Conservation (phyloP, 1,140 invertebrate species). For the Cryptotermes secundus region DNA sequence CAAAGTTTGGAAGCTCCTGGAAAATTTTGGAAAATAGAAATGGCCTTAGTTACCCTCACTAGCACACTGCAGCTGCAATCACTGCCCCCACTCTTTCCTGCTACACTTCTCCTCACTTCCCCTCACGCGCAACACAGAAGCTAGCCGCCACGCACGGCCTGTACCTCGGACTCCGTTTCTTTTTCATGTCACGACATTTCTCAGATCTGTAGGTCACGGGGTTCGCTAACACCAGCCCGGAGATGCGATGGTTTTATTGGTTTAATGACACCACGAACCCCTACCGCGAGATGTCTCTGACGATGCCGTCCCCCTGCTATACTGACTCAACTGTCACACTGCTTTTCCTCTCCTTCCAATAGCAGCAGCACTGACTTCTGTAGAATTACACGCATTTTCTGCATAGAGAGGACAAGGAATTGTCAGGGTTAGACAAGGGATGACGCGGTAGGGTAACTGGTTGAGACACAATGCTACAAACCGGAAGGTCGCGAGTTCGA, state of each 20-base stretch:
- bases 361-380: background rate
- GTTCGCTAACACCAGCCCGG: background rate
- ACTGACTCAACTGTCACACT: background rate
- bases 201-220: background rate
- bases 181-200: background rate
- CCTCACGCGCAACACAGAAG: too few species aligned
- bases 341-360: background rate
- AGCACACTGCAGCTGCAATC: too few species aligned
- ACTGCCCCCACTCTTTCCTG: background rate
- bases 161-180: too few species aligned
- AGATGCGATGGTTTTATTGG: slow-evolving; percentile 1
- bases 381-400: background rate
- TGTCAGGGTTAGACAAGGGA: background rate
- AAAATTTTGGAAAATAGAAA: too few species aligned
- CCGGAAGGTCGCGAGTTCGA: too few species aligned
- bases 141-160: too few species aligned
- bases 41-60: too few species aligned
- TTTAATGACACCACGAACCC: background rate
- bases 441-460: too few species aligned
- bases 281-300: background rate
- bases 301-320: background rate
- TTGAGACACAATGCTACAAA: too few species aligned
- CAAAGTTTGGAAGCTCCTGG: too few species aligned
- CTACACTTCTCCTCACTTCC: background rate
- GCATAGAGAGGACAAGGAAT: background rate